A percentile compares a stretch with the other conserved stretches of the same genome.
phyloP scores from a whole-genome alignment of 2,888 invertebrate genomes.

The Beris morrisii region DNA sequence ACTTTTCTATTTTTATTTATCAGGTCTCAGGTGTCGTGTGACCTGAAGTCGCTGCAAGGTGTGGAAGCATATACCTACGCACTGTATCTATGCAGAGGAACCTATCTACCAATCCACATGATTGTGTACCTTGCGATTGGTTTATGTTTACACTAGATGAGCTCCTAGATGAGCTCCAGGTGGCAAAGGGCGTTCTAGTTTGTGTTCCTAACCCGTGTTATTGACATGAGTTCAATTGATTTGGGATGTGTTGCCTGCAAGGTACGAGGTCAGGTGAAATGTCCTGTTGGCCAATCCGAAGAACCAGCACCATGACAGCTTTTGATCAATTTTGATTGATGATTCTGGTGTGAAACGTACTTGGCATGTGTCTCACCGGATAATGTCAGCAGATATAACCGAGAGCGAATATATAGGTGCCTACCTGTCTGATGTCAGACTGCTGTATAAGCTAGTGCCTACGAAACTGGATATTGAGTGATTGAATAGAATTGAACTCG shows the following conservation, averaged over 20 bases:
- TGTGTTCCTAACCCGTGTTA: neutral
- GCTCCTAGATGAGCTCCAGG: too few relatives aligned
- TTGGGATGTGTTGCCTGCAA: neutral
- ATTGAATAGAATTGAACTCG: neutral
- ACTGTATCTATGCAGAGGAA: too few relatives aligned
- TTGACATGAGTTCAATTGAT: conserved; percentile 9
- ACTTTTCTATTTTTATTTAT: too few relatives aligned
- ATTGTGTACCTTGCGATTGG: too few relatives aligned
- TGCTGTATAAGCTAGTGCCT: too few relatives aligned
- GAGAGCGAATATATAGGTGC: neutral
- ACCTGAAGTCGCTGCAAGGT: too few relatives aligned
- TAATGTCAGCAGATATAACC: conserved; percentile 51
- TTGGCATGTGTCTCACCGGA: conserved; percentile 42
- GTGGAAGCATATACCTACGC: too few relatives aligned
- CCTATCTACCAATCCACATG: too few relatives aligned
- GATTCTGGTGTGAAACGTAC: conserved; percentile 6
- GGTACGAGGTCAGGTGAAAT: too few relatives aligned
- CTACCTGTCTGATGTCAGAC: conserved; percentile 42
- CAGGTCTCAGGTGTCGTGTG: too few relatives aligned
- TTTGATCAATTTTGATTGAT: conserved; percentile 32
- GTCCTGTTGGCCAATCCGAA: neutral
- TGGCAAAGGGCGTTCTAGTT: neutral
- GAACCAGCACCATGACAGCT: conserved; percentile 12
- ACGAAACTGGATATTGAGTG: too few relatives aligned
- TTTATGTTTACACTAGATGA: too few relatives aligned